phyloP scores from a whole-genome alignment of 2,113 vertebrate genomes.

The Cyanocitta stelleri region DNA sequence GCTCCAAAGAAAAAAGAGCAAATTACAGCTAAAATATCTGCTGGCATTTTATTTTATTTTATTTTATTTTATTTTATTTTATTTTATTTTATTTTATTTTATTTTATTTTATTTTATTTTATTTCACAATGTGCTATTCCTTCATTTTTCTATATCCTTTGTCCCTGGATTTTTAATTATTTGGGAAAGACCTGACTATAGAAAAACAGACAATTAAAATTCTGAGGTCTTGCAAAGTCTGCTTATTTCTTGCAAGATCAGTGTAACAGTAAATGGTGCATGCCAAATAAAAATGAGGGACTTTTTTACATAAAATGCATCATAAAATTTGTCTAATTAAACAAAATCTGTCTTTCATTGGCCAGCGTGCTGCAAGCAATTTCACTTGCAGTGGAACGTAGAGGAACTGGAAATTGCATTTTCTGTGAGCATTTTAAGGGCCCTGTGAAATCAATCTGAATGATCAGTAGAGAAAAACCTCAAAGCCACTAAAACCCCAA shows the following conservation, averaged over 20 bases:
- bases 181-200: neutral
- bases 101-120: neutral
- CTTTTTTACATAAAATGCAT: neutral
- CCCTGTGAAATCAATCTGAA: neutral
- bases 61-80: neutral
- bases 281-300: neutral
- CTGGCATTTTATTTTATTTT: neutral
- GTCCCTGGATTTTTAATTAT: neutral
- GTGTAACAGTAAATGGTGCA: neutral
- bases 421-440: neutral
- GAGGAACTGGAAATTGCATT: neutral
- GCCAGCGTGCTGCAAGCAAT: neutral
- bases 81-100: too few relatives aligned
- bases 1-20: neutral
- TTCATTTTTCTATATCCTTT: neutral
- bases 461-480: neutral
- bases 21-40: neutral
- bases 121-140: neutral
- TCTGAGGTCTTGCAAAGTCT: neutral
- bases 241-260: neutral
- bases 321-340: neutral
- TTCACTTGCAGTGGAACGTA: neutral
- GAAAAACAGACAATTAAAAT: neutral
- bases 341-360: neutral
- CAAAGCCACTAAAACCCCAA: neutral